Evolutionary conservation across 2,888 invertebrate genomes (phyloP).

Genomic region (Ectemnius continuus): DNA sequence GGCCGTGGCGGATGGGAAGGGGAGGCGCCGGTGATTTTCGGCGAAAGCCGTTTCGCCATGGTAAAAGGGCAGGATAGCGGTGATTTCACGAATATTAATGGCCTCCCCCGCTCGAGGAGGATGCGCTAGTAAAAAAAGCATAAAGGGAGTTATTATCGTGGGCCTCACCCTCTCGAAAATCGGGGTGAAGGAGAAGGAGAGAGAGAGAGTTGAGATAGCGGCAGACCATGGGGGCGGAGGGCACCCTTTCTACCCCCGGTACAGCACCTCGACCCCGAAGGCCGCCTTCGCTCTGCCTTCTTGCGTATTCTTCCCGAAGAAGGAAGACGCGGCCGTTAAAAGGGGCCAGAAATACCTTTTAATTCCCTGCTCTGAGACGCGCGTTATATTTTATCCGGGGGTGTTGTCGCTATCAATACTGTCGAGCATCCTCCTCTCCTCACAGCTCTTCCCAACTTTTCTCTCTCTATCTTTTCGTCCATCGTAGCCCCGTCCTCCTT

Average conservation of each 20-base stretch:
- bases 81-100: conserved; percentile 41
- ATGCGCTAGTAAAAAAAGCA: conserved; percentile 48
- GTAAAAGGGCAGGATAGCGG: conserved; percentile 22
- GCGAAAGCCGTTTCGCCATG: conserved; percentile 22
- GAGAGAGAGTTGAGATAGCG: conserved; percentile 25
- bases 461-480: no score
- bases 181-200: conserved; percentile 22
- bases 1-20: not conserved
- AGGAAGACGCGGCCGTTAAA: conserved; percentile 42
- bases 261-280: conserved; percentile 16
- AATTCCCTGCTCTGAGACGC: conserved; percentile 57
- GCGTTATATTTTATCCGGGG: conserved; percentile 65
- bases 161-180: conserved; percentile 26
- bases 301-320: conserved; percentile 45
- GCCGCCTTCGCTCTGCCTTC: conserved; percentile 27
- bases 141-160: conserved; percentile 58
- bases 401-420: conserved; percentile 66
- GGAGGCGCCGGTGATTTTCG: no score
- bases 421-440: conserved; percentile 34
- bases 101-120: conserved; percentile 29
- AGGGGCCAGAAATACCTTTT: conserved; percentile 62
- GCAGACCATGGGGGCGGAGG: not conserved
- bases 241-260: conserved; percentile 37
- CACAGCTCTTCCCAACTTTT: conserved; percentile 34
- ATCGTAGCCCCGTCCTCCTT: no score